Evolutionary conservation across 2,113 vertebrate genomes (phyloP), one percentile per base, ranked within the genome.

Genomic region (Indicator indicator): DNA sequence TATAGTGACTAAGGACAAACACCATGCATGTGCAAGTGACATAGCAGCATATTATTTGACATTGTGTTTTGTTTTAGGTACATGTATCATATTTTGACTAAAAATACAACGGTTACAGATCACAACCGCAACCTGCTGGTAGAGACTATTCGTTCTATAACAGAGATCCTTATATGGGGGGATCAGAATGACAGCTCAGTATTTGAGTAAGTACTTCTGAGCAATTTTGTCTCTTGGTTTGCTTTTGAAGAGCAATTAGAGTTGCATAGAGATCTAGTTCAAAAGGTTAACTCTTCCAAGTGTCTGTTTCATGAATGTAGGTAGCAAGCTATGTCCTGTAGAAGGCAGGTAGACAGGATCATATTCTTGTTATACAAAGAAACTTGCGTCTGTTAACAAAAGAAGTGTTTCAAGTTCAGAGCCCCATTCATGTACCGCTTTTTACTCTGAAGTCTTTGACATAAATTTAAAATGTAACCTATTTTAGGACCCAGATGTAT

Each of bases 141-240:
- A 69, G 99, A 99, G 96, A 99, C 99, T 21, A 99, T 99, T 90
- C 99, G 99, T 24, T 99, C 99, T 65, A 99, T 99, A 88, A 99
- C 99, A 0, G 99, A 99, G 97, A 99, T 99, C 93, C 98, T 99
- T 14, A 99, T 99, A 68, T 99, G 99, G 99, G 99, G 99, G 11
- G 99, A 99, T 95, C 99, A 99, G 88, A 99, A 99, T 98, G 99
- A 99, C 98, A 99, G 99, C 97, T 99, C 99, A 8, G 99, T 99
- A 8, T 99, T 99, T 95, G 99, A 99, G 99, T 99, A 98, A 98
- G 99, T 94, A 20, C 32, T 86, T 60, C 32, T 3, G 59, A 64
- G 54, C 32, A 73, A 6, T 3, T 32, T 58, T 16, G 2, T 10
- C 33, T 77, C 40, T 46, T 36, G 11, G 48, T 65, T 20, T 67